These are phyloP conservation scores for Propsilocerus akamusi DNA, from an alignment of 1,140 invertebrate genomes.

Conservation along the genomic window DNA sequence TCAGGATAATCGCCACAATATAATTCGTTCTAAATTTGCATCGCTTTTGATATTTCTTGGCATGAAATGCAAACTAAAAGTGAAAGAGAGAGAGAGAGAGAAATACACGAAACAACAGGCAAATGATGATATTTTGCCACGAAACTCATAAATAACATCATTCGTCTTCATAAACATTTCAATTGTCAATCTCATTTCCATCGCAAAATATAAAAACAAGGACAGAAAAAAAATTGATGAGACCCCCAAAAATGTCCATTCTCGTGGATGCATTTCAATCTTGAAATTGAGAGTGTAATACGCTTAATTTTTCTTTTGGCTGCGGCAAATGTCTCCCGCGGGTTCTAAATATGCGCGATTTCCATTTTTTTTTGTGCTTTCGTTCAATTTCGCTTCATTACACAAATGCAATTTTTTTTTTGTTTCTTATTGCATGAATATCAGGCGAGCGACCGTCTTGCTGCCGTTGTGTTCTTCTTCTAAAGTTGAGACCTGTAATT, in stretches of 20 bases:
- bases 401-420: not conserved
- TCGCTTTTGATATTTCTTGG: not conserved
- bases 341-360: too few species aligned
- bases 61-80: not conserved
- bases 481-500: not conserved
- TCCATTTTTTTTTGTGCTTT: too few species aligned
- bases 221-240: too few species aligned
- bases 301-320: not conserved
- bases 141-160: not conserved
- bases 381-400: not conserved
- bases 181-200: not conserved
- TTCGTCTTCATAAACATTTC: slow-evolving; percentile 3
- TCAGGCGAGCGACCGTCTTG: too few species aligned
- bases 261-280: too few species aligned
- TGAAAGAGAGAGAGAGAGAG: not conserved
- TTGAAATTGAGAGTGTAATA: not conserved
- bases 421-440: too few species aligned
- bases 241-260: too few species aligned
- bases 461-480: not conserved
- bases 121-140: too few species aligned
- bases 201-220: too few species aligned
- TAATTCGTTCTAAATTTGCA: not conserved
- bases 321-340: not conserved
- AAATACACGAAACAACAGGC: not conserved
- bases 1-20: not conserved